These are phyloP conservation scores for Ceraclea dissimilis DNA, from an alignment of 2,888 invertebrate species.

Conservation along the genomic window DNA sequence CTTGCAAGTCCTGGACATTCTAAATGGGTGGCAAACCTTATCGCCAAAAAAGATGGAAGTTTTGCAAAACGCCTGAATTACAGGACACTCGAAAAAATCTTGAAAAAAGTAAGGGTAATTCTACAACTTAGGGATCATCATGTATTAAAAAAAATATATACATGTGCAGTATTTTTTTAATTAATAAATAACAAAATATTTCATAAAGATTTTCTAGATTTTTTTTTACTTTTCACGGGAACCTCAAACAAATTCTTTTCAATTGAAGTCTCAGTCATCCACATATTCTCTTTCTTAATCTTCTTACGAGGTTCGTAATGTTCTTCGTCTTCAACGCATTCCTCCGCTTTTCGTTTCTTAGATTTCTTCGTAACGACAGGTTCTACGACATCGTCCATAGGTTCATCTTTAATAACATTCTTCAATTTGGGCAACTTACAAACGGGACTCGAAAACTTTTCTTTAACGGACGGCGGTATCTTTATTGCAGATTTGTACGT, in stretches of 20 bases:
- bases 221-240: conserved; percentile 10
- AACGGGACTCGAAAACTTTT: conserved; percentile 16
- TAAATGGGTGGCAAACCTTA: too few species aligned
- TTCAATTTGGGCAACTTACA: conserved; percentile 6
- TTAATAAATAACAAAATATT: too few species aligned
- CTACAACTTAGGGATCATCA: too few species aligned
- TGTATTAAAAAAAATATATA: too few species aligned
- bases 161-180: too few species aligned
- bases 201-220: neutral
- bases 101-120: too few species aligned
- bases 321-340: conserved; percentile 1
- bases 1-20: too few species aligned
- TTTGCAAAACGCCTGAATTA: too few species aligned
- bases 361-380: neutral
- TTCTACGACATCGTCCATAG: neutral
- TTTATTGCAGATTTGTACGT: conserved; percentile 17
- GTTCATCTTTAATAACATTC: conserved; percentile 9
- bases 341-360: conserved; percentile 4
- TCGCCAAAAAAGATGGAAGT: too few species aligned
- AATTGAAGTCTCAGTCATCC: conserved; percentile 19
- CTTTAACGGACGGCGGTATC: conserved; percentile 10
- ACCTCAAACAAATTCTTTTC: conserved; percentile 21
- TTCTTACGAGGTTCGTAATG: conserved; percentile 8
- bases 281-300: conserved; percentile 17
- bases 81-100: too few species aligned